These are phyloP conservation scores for Yponomeuta sedellus DNA, from an alignment of 2,888 invertebrate species.

Conservation along the genomic window DNA sequence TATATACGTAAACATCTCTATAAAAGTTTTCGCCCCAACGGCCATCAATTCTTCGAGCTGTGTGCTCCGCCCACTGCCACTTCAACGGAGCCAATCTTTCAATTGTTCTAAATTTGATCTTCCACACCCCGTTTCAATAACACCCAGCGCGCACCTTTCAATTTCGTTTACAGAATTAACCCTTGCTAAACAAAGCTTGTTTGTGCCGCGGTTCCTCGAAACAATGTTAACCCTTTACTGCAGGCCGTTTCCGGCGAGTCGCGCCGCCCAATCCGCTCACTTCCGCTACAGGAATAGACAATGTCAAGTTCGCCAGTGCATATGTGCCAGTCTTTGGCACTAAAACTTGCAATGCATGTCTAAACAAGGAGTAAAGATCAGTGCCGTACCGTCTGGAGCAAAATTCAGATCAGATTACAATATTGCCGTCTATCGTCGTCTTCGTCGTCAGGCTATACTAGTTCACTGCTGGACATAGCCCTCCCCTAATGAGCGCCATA, in stretches of 20 bases:
- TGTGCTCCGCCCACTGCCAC: too few species aligned
- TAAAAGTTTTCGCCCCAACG: too few species aligned
- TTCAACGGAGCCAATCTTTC: too few species aligned
- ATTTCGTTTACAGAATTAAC: slow-evolving; percentile 30
- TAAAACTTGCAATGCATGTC: slow-evolving; percentile 6
- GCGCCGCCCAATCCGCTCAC: slow-evolving; percentile 46
- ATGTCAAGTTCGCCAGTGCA: slow-evolving; percentile 60
- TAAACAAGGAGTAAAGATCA: not conserved
- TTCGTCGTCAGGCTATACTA: too few species aligned
- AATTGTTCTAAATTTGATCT: too few species aligned
- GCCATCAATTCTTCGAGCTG: too few species aligned
- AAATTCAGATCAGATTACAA: too few species aligned
- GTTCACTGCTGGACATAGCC: too few species aligned
- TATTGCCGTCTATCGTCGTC: too few species aligned
- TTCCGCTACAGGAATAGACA: slow-evolving; percentile 48
- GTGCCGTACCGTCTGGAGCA: too few species aligned
- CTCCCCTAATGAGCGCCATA: too few species aligned
- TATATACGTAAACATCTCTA: too few species aligned
- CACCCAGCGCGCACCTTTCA: not conserved
- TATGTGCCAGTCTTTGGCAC: slow-evolving; percentile 14
- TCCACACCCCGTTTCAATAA: not conserved
- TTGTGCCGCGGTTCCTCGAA: slow-evolving; percentile 47
- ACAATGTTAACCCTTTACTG: slow-evolving; percentile 57
- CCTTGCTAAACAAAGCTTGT: slow-evolving; percentile 28
- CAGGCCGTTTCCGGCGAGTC: slow-evolving; percentile 46